Conservation (phyloP, 2,113 vertebrate genomes). For the Vulpes vulpes region DNA sequence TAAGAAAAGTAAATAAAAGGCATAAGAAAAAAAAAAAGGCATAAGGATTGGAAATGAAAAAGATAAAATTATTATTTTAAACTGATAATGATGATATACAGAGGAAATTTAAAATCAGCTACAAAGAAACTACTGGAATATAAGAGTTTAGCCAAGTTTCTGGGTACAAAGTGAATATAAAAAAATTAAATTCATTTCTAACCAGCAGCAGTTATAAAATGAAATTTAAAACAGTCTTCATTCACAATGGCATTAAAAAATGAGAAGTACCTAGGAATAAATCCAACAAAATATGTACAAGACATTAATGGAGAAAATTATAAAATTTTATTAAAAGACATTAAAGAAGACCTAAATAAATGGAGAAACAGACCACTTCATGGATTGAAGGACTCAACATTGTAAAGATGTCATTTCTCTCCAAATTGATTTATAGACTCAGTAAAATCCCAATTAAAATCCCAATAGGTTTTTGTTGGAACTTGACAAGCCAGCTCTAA, state of each 20-base stretch:
- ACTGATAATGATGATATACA: neutral
- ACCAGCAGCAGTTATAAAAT: constrained; percentile 43
- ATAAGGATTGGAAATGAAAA: constrained; percentile 38
- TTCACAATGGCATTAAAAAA: constrained; percentile 62
- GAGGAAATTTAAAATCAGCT: constrained; percentile 32
- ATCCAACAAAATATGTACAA: constrained; percentile 71
- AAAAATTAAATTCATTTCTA: constrained; percentile 62
- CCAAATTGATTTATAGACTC: constrained; percentile 77
- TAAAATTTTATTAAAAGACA: constrained; percentile 77
- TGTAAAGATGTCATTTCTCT: constrained; percentile 78
- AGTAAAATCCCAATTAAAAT: constrained; percentile 81
- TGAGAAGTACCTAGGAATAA: constrained; percentile 67
- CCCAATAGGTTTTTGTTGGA: constrained; percentile 59
- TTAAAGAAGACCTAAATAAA: constrained; percentile 77
- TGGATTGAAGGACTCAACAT: constrained; percentile 28
- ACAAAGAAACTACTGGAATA: constrained; percentile 21
- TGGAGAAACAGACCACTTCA: constrained; percentile 67
- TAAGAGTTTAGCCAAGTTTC: constrained; percentile 17
- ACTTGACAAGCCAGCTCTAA: constrained; percentile 76
- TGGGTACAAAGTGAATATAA: constrained; percentile 49
- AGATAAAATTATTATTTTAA: constrained; percentile 19
- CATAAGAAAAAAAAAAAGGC: neutral
- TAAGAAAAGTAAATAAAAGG: constrained; percentile 34
- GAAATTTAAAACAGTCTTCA: constrained; percentile 65
- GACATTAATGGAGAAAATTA: constrained; percentile 75